Percentiles rank a stretch among this genome's conserved stretches.
phyloP scores from a whole-genome alignment of 2,888 invertebrate species.

The Ochropleura leucogaster region DNA sequence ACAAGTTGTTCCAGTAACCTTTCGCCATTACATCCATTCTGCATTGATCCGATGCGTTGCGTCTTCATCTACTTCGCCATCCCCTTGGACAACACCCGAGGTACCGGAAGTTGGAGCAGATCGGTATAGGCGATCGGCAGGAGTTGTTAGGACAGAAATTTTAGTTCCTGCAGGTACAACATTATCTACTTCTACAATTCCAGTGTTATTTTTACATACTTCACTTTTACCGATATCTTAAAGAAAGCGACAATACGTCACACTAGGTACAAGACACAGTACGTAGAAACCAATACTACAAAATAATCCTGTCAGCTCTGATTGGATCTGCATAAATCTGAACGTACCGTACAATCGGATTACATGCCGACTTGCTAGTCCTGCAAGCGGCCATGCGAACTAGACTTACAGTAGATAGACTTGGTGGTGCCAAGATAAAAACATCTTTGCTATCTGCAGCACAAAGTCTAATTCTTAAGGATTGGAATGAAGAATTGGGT shows the following conservation, averaged over 20 bases:
- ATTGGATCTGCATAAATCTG: slow-evolving; percentile 38
- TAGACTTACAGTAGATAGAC: not conserved
- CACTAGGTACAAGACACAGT: not conserved
- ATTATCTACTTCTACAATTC: not conserved
- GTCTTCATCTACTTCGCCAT: too few relatives aligned
- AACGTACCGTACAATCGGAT: slow-evolving; percentile 42
- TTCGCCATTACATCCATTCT: too few relatives aligned
- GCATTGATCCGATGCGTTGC: too few relatives aligned
- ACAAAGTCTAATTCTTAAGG: not conserved
- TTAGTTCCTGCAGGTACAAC: too few relatives aligned
- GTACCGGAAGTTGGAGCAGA: too few relatives aligned
- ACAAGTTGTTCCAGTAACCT: too few relatives aligned
- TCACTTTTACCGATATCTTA: not conserved
- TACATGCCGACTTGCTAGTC: slow-evolving; percentile 20
- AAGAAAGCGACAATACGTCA: not conserved
- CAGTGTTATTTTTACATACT: not conserved
- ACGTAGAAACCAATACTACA: slow-evolving; percentile 5
- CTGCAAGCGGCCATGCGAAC: not conserved
- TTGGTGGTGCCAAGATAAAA: too few relatives aligned
- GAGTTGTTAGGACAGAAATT: too few relatives aligned
- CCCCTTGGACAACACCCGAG: too few relatives aligned
- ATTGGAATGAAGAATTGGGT: not conserved
- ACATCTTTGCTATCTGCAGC: not conserved
- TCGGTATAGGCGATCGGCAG: too few relatives aligned
- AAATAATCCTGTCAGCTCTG: slow-evolving; percentile 18